phyloP scores from a whole-genome alignment of 2,113 vertebrate genomes.

The Castor canadensis region DNA sequence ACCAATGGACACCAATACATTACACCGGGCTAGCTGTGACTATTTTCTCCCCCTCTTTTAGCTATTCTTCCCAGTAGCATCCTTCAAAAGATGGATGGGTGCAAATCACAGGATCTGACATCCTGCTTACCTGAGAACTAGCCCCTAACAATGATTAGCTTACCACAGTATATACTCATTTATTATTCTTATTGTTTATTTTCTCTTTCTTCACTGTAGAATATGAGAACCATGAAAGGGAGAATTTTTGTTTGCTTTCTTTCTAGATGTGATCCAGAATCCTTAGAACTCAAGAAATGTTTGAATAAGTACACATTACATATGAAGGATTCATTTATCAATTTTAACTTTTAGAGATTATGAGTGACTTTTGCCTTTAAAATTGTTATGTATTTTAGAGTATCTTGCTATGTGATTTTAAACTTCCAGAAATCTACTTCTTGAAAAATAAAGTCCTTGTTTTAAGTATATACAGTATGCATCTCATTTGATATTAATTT shows the following conservation, averaged over 20 bases:
- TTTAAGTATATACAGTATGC: conserved; percentile 24
- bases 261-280: not conserved
- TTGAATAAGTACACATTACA: not conserved
- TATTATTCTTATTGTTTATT: not conserved
- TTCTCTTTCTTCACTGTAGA: not conserved
- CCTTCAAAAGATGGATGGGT: not conserved
- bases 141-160: not conserved
- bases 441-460: not conserved
- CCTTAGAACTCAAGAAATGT: not conserved
- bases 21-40: not conserved
- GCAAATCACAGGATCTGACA: not conserved
- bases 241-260: not conserved
- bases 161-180: not conserved
- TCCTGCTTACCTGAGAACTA: not conserved
- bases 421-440: not conserved
- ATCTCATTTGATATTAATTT: not conserved
- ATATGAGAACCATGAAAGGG: not conserved
- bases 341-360: not conserved
- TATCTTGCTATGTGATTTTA: not conserved
- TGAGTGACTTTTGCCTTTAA: not conserved
- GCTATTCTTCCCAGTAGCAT: not conserved
- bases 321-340: not conserved
- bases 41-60: not conserved
- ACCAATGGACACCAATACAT: not conserved
- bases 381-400: not conserved